A percentile compares a stretch with the other conserved stretches of the same genome.
Evolutionary conservation across 2,113 vertebrate genomes (phyloP).

Genomic region (Hymenochirus boettgeri): DNA sequence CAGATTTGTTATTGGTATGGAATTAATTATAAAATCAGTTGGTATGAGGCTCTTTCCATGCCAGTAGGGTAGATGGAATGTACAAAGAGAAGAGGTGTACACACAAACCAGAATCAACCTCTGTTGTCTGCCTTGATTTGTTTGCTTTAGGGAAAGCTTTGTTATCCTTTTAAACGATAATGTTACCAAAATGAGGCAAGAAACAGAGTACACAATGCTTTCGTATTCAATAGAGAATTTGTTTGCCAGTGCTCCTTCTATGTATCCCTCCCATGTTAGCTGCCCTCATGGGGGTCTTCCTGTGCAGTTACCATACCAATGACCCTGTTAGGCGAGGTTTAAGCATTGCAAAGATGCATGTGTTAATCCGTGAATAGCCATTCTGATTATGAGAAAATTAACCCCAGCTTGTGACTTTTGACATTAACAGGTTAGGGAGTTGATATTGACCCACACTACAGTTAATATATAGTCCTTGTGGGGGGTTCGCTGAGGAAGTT

Average conservation of each 20-base stretch:
- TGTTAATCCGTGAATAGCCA: constrained; percentile 2
- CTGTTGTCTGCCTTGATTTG: constrained; percentile 12
- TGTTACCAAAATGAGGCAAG: constrained; percentile 17
- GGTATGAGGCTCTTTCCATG: background rate
- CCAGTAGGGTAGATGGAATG: background rate
- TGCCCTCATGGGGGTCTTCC: constrained; percentile 33
- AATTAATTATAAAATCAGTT: background rate
- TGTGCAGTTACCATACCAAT: constrained; percentile 32
- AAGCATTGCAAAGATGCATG: constrained; percentile 5
- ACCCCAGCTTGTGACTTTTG: constrained; percentile 9
- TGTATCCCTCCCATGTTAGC: constrained; percentile 10
- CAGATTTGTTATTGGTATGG: background rate
- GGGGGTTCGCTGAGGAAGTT: too few relatives aligned
- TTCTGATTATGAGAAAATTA: constrained; percentile 1
- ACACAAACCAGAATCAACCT: constrained; percentile 7
- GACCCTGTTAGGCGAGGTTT: constrained; percentile 1
- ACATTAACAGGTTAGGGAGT: background rate
- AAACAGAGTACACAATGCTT: constrained; percentile 23
- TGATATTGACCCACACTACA: background rate
- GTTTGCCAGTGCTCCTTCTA: constrained; percentile 20
- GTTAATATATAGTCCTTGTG: background rate
- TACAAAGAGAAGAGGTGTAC: background rate
- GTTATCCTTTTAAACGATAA: constrained; percentile 34
- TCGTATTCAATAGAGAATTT: constrained; percentile 15
- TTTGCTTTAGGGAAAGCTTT: constrained; percentile 33